These are phyloP conservation scores for Xestoiulus laeticollis DNA, from an alignment of 2,888 invertebrate species.

Conservation along the genomic window DNA sequence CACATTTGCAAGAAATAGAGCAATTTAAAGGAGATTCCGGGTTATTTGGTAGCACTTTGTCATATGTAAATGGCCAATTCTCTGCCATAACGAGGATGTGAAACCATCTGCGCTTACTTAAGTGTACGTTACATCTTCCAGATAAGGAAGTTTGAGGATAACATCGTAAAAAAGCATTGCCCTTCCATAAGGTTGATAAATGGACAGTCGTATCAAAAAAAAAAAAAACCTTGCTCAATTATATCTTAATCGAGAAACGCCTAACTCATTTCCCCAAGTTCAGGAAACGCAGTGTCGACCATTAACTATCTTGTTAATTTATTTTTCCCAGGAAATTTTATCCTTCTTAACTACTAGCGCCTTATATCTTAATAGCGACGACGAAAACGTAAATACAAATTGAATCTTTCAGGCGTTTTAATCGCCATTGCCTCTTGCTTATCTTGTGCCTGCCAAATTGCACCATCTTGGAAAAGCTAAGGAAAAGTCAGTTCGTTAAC, in stretches of 20 bases:
- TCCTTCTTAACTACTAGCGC: neutral
- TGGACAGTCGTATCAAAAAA: neutral
- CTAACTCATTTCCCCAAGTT: neutral
- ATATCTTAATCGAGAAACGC: neutral
- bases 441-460: neutral
- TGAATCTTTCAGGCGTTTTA: conserved; percentile 30
- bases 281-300: neutral
- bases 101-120: conserved; percentile 48
- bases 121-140: conserved; percentile 36
- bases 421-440: neutral
- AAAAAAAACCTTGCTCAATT: neutral
- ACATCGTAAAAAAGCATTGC: conserved; percentile 13
- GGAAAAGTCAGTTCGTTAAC: neutral
- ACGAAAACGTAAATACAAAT: conserved; percentile 19
- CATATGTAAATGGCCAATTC: conserved; percentile 42
- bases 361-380: neutral
- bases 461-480: neutral
- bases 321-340: neutral
- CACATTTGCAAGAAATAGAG: conserved; percentile 30
- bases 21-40: conserved; percentile 43
- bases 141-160: conserved; percentile 40
- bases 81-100: conserved; percentile 39
- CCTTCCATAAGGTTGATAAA: neutral
- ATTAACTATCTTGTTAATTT: conserved; percentile 1
- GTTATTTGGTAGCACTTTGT: conserved; percentile 44